A percentile compares a stretch with the other conserved stretches of the same genome.
These are phyloP conservation scores for Clepsis dumicolana DNA, from an alignment of 2,888 invertebrate genomes.

Conservation along the genomic window DNA sequence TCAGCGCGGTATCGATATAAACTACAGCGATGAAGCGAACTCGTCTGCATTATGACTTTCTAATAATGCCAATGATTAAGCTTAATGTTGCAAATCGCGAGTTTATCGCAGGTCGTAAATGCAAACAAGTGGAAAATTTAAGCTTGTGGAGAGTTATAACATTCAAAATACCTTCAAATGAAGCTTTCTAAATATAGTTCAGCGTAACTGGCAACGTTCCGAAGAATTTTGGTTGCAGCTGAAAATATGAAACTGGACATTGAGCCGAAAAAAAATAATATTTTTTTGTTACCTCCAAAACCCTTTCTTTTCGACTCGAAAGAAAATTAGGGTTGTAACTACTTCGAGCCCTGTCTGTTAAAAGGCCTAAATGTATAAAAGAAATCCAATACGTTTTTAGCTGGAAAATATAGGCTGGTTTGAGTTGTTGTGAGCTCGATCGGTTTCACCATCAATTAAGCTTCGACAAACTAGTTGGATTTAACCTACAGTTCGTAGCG, in stretches of 20 bases:
- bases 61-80: constrained; percentile 23
- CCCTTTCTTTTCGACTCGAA: neutral
- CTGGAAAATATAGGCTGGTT: no score
- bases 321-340: neutral
- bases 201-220: constrained; percentile 55
- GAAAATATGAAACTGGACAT: constrained; percentile 48
- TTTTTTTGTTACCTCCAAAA: neutral
- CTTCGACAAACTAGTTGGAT: neutral
- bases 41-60: constrained; percentile 33
- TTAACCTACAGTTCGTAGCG: no score
- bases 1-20: constrained; percentile 53
- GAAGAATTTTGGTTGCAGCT: constrained; percentile 53
- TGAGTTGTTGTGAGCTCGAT: no score
- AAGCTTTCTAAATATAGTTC: constrained; percentile 34
- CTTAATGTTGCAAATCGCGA: constrained; percentile 8
- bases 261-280: constrained; percentile 24
- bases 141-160: constrained; percentile 23
- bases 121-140: constrained; percentile 22
- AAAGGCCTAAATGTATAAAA: no score
- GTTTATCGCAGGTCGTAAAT: constrained; percentile 17
- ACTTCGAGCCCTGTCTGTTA: no score
- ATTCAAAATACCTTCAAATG: constrained; percentile 34
- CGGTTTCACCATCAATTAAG: neutral
- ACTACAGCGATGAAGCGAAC: constrained; percentile 22
- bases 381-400: no score